A percentile compares a stretch with the other conserved stretches of the same genome.
These are phyloP conservation scores for Tipula unca DNA, from an alignment of 2,888 invertebrate genomes.

Conservation along the genomic window DNA sequence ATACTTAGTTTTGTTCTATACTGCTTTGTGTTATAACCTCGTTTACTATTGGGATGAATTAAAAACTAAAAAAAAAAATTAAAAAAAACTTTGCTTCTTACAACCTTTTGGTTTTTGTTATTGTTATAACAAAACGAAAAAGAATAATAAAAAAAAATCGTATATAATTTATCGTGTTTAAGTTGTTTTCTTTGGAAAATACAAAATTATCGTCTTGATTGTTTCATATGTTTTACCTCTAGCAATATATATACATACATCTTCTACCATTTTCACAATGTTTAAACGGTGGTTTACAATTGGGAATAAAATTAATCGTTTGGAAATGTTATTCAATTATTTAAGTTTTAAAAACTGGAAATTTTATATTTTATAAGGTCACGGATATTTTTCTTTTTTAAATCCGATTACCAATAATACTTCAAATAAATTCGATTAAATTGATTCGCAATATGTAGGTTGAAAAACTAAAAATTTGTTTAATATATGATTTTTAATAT, in stretches of 20 bases:
- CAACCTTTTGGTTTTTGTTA: neutral
- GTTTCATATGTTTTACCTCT: neutral
- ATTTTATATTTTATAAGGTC: too few relatives aligned
- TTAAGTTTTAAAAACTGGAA: neutral
- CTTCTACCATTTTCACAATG: neutral
- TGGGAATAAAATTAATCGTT: neutral
- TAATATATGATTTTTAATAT: too few relatives aligned
- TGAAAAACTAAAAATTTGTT: too few relatives aligned
- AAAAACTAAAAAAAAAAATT: neutral
- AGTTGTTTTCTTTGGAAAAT: neutral
- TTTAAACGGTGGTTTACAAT: neutral
- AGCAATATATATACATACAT: neutral
- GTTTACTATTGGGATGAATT: conserved; percentile 8
- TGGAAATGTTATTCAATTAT: neutral
- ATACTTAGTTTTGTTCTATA: neutral
- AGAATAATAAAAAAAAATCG: neutral
- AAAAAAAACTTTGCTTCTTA: neutral
- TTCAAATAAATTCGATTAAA: too few relatives aligned
- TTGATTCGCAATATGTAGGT: too few relatives aligned
- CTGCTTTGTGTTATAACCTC: neutral
- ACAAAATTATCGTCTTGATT: neutral
- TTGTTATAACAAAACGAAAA: neutral
- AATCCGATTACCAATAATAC: too few relatives aligned
- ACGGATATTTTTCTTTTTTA: too few relatives aligned
- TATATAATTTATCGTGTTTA: neutral